These are phyloP conservation scores for Chaetodon auriga DNA, from an alignment of 2,113 vertebrate genomes.

Conservation along the genomic window DNA sequence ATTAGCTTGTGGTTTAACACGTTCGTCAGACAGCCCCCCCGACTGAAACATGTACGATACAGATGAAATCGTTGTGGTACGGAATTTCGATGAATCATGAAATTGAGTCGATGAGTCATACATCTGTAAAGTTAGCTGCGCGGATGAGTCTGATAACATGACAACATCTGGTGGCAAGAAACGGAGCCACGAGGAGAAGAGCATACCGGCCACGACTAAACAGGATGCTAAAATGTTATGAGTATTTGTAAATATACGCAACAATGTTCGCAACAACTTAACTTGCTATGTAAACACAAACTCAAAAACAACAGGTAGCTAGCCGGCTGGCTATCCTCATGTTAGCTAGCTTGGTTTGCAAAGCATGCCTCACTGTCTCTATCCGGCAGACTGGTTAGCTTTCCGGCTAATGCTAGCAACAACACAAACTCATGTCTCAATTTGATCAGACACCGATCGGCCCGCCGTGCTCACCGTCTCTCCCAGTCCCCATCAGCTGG, in stretches of 20 bases:
- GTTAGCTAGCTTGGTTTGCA: constrained; percentile 48
- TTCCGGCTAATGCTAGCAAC: constrained; percentile 54
- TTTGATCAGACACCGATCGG: background rate
- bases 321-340: constrained; percentile 44
- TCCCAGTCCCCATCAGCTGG: constrained; percentile 97
- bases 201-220: background rate
- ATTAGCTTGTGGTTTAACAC: background rate
- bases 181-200: background rate
- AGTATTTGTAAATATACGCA: background rate
- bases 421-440: background rate
- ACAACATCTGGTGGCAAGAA: background rate
- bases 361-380: constrained; percentile 48
- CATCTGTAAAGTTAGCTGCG: constrained; percentile 40
- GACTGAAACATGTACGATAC: background rate
- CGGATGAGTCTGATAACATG: background rate
- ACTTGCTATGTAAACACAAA: constrained; percentile 16
- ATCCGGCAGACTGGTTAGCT: constrained; percentile 42
- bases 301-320: constrained; percentile 75
- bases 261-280: background rate
- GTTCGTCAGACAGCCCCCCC: no score
- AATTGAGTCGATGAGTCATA: no score
- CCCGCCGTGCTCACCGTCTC: constrained; percentile 91
- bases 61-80: no score
- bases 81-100: background rate
- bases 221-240: background rate